Percentiles rank a stretch among this genome's conserved stretches.
These are phyloP conservation scores for Tetragonula clypearis DNA, from an alignment of 1,140 invertebrate genomes.

Conservation along the genomic window DNA sequence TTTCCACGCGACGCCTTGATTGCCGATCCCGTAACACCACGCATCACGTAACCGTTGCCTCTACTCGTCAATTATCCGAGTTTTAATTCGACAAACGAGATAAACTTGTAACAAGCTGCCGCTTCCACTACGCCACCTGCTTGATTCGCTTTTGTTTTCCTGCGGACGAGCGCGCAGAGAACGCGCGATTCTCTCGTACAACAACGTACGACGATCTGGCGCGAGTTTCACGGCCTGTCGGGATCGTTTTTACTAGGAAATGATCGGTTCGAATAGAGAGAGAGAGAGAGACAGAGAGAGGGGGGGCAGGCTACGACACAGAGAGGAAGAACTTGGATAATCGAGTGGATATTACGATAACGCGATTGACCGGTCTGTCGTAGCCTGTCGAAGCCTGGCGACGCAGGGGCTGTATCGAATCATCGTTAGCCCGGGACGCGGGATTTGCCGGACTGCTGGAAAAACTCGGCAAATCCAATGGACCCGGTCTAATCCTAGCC, in stretches of 20 bases:
- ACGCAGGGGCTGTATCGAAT: slow-evolving; percentile 70
- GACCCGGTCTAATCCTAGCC: slow-evolving; percentile 68
- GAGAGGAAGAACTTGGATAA: slow-evolving; percentile 52
- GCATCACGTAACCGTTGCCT: too few relatives aligned
- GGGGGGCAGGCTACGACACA: too few relatives aligned
- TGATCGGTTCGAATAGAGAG: neutral
- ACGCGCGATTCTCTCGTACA: neutral
- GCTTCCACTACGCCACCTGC: neutral
- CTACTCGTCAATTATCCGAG: neutral
- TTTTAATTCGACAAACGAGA: neutral
- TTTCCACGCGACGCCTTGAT: slow-evolving; percentile 9
- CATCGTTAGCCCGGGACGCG: slow-evolving; percentile 74
- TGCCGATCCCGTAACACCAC: neutral
- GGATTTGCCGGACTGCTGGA: slow-evolving; percentile 71
- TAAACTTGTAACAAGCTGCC: neutral
- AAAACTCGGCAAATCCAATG: slow-evolving; percentile 66
- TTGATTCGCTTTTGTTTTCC: neutral
- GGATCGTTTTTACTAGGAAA: slow-evolving; percentile 14
- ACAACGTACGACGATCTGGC: slow-evolving; percentile 2
- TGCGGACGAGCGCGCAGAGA: fast-evolving
- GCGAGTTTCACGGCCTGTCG: neutral
- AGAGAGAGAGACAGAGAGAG: too few relatives aligned
- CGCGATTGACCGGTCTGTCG: slow-evolving; percentile 68
- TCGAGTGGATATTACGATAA: slow-evolving; percentile 78
- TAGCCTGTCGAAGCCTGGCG: neutral